Evolutionary conservation across 2,113 vertebrate species (phyloP), one percentile per base, ranked within the genome.

Genomic region (Nesoenas mayeri): DNA sequence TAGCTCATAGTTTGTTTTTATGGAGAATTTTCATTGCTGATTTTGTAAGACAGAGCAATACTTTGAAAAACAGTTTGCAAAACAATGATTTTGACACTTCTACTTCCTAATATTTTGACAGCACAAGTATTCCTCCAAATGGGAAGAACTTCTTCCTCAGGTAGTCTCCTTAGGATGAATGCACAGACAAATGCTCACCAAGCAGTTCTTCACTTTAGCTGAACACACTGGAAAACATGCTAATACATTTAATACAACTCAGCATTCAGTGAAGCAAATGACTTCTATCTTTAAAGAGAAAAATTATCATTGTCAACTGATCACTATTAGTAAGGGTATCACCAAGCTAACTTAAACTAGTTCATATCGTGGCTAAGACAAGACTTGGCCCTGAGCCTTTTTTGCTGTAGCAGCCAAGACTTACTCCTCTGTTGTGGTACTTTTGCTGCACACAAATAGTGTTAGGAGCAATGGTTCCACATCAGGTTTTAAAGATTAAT

Each of bases 311-410:
- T 50, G 15, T 50, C 47, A 58, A 22, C 15, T 67, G 24, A 57
- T 70, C 26, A 25, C 0, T 0, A 21, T 1, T 25, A 31, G n/a
- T 38, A 51, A 47, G 13, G 22, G n/a, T 38, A 31, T 34, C 21
- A 34, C 15, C 31, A 70, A n/a, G 10, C 5, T 28, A 25, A 53
- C 29, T 44, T 29, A 64, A 79, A 79, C 5, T 10, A 25, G 8
- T 38, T 77, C 34, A 34, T 20, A 10, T 10, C 6, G 14, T 1
- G 9, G 4, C 10, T 58, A 58, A 62, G 38, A 36, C 28, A 69
- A 44, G 42, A 61, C 5, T 69, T 18, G 22, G 29, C 11, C 24
- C 18, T 16, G 21, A 65, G 17, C 16, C 12, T 53, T 40, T 50
- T 36, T 2, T 34, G 16, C 7, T 56, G 1, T 6, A 61, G 12